Evolutionary conservation across 2,888 invertebrate species (phyloP), one percentile per base, ranked within the genome.

Genomic region (Polymixis lichenea): DNA sequence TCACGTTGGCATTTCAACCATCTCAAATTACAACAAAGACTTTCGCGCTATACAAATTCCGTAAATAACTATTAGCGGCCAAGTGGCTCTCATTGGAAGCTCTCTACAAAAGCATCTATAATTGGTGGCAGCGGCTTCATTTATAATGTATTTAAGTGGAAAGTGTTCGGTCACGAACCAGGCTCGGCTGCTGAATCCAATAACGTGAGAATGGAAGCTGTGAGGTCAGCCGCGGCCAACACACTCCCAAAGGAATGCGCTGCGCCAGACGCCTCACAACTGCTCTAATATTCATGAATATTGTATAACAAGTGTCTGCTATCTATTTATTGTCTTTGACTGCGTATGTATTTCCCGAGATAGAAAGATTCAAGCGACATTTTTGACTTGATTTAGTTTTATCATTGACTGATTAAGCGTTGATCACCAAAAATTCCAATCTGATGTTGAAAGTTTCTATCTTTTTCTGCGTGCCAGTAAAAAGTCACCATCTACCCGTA

Each of bases 241-340:
- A 78, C 82, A 49, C 82, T 90, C 91, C 89, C 91, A 61, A n/a
- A 81, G 88, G 92, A 88, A 81, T 78, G 46, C 70, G 78, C 56
- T 74, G 78, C 82, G 86, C 82, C 83, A 75, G 73, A 83, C 78
- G 85, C 75, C 75, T 75, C 84, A 77, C 81, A 67, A 78, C 83
- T 86, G 83, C 89, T 91, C 84, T 89, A 89, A 90, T 91, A 91
- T 91, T 91, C 90, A 92, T 92, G 90, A 89, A 89, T 80, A 89
- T 82, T 83, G 82, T 87, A 78, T 83, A 86, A 81, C 86, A 84
- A 74, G 80, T 72, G 80, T 78, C 82, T 89, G 85, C 13, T 46
- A 46, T 46, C 43, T 46, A 46, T 46, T 46, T 46, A 46, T 84
- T 89, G 80, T 75, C 74, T 74, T 67, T 51, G 43, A 61, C 38